Evolutionary conservation across 2,888 invertebrate species (phyloP), one percentile per base, ranked within the genome.

Genomic region (Synergus itoensis): DNA sequence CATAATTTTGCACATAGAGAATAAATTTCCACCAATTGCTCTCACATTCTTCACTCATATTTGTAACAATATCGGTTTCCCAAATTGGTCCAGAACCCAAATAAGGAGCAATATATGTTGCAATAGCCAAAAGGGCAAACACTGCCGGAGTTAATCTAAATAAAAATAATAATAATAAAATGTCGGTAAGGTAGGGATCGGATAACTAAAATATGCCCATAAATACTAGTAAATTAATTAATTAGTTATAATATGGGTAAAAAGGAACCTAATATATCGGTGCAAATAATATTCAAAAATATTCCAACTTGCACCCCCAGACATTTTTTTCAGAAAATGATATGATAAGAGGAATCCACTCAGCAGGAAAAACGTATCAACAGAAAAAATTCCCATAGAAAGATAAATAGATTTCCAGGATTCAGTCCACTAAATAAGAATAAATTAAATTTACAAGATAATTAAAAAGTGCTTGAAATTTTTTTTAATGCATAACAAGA

Each of bases 81-180:
- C 87, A 94, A 82, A 89, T 89, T 81, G 89, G 92, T 4, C 94
- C 94, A 88, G 92, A 92, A 1, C 93, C 93, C 1, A 93, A 84
- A 83, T 94, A 93, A 36, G 92, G 92, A 53, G 93, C 90, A 41
- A 94, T 88, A 12, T 94, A 93, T 80, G 93, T 92, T 21, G 92
- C 92, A 76, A 94, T 92, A 0, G 93, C 88, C 36, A 95, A 89
- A 21, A 94, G 91, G 1, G 93, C 92, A 36, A 93, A 93, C 18
- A 94, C 92, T 0, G 94, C 92, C 0, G 95, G 94, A 0, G 94
- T 94, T 77, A 95, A 89, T 82, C 94, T 93, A 63, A 90, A 84
- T 81, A 81, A 67, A 43, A 14, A n/a, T 8, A 43, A 9, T 43
- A 2, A 43, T 43, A 63, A 62, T 28, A 62, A 8, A 62, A 21